Conservation (phyloP, 2,888 invertebrate genomes). For the Scrobipalpa atriplicella region DNA sequence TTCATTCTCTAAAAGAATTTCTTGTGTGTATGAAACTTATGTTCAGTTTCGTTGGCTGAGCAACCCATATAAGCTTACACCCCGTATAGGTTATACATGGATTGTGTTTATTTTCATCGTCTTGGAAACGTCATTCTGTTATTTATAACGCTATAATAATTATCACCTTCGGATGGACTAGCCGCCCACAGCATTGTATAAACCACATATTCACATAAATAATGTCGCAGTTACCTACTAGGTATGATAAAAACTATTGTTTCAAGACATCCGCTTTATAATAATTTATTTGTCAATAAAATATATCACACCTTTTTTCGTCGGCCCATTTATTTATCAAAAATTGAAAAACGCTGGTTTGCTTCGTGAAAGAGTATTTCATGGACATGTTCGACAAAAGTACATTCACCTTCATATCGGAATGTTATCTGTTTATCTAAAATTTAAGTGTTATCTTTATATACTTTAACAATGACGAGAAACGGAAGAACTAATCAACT, state of each 20-base stretch:
- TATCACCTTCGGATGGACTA: constrained; percentile 49
- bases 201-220: constrained; percentile 44
- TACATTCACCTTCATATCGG: neutral
- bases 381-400: neutral
- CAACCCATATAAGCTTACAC: no score
- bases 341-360: no score
- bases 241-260: constrained; percentile 12
- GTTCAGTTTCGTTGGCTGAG: no score
- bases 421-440: neutral
- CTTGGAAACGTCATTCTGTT: constrained; percentile 39
- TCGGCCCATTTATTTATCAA: no score
- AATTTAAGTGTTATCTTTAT: neutral
- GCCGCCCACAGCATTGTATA: constrained; percentile 46
- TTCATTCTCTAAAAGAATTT: no score
- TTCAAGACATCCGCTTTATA: neutral
- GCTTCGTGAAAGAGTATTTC: neutral
- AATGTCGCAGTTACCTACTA: constrained; percentile 32
- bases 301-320: neutral
- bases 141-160: constrained; percentile 50
- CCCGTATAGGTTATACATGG: no score
- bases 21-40: no score
- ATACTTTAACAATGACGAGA: neutral
- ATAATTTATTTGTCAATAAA: neutral
- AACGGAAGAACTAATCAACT: neutral
- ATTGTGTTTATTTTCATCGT: constrained; percentile 29